phyloP scores from a whole-genome alignment of 2,113 vertebrate genomes.

The Alethe diademata region DNA sequence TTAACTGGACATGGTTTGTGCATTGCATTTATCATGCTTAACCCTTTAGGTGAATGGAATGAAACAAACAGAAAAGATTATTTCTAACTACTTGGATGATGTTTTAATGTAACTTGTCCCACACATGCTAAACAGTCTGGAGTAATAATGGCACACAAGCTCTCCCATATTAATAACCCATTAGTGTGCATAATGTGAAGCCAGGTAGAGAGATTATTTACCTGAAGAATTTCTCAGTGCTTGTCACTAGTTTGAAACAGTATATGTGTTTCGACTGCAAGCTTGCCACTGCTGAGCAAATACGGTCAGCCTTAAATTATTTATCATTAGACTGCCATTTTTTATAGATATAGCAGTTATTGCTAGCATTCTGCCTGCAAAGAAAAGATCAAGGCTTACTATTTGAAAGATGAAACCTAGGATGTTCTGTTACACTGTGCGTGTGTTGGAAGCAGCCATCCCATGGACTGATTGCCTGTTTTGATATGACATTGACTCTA shows the following conservation, averaged over 20 bases:
- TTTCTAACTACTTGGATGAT: constrained; percentile 8
- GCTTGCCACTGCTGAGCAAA: constrained; percentile 21
- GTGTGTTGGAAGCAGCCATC: neutral
- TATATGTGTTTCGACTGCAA: neutral
- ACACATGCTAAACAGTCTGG: neutral
- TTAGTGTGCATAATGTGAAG: neutral
- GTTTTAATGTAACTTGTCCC: constrained; percentile 7
- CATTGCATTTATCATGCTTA: neutral
- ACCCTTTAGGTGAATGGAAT: neutral
- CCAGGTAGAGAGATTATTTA: neutral
- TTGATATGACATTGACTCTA: neutral
- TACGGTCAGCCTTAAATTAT: constrained; percentile 4
- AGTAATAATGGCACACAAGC: neutral
- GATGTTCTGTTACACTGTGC: neutral
- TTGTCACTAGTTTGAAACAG: constrained; percentile 4
- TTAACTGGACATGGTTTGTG: neutral
- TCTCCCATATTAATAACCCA: neutral
- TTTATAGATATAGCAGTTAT: neutral
- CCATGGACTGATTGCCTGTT: neutral
- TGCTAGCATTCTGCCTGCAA: neutral
- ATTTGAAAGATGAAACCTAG: neutral
- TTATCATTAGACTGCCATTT: constrained; percentile 21
- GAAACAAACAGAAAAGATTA: neutral
- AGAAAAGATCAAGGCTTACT: neutral
- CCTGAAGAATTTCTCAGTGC: neutral